Conservation (phyloP, 2,888 invertebrate genomes). For the Sepioteuthis lessoniana region DNA sequence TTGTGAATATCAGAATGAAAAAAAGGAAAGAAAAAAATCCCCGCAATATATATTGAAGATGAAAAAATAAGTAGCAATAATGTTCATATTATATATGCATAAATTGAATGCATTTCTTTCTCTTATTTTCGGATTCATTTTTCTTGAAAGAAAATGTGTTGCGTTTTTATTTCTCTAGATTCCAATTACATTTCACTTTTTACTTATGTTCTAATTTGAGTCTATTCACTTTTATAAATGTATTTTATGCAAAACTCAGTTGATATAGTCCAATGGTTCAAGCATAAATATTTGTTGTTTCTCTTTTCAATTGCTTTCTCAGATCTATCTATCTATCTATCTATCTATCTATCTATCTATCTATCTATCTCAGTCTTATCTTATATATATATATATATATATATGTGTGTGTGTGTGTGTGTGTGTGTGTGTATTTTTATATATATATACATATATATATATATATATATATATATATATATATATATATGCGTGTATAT, state of each 20-base stretch:
- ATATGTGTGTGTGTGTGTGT: too few relatives aligned
- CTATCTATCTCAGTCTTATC: neutral
- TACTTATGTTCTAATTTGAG: neutral
- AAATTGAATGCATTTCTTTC: neutral
- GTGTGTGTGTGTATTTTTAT: too few relatives aligned
- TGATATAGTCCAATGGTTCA: neutral
- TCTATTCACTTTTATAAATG: constrained; percentile 25
- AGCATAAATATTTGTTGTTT: neutral
- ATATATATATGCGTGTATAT: too few relatives aligned
- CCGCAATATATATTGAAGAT: too few relatives aligned
- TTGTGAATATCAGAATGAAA: too few relatives aligned
- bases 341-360: neutral
- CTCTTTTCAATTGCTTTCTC: neutral
- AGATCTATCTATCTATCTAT: neutral
- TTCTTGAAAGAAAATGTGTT: neutral
- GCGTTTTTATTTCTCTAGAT: neutral
- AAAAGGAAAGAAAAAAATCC: too few relatives aligned
- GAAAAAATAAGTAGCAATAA: neutral
- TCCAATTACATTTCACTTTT: neutral
- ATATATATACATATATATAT: too few relatives aligned
- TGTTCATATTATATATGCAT: neutral
- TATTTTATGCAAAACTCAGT: too few relatives aligned
- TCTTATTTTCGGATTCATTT: neutral
- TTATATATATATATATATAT: constrained; percentile 35
- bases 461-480: too few relatives aligned